phyloP scores from a whole-genome alignment of 2,113 vertebrate species.

The Rhinolophus ferrumequinum region DNA sequence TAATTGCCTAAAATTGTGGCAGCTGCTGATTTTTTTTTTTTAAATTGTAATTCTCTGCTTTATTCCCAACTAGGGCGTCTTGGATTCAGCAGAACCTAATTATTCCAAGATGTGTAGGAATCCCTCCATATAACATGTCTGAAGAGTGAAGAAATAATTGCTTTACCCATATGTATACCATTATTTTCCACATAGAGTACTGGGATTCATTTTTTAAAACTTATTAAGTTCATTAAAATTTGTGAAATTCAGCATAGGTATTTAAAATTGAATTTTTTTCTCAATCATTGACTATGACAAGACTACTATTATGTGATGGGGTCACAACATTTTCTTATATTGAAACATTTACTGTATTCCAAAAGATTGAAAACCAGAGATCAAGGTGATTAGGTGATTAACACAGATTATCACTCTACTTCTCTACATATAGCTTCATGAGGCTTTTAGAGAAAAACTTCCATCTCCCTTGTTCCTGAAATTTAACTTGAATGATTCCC shows the following conservation, averaged over 20 bases:
- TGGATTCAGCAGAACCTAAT: not conserved
- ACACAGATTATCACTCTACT: not conserved
- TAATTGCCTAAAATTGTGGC: not conserved
- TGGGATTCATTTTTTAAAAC: not conserved
- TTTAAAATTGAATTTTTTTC: constrained; percentile 5
- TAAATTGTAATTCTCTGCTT: not conserved
- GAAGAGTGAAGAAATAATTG: not conserved
- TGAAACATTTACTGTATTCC: not conserved
- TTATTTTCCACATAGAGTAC: not conserved
- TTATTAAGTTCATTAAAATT: not conserved
- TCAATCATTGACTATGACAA: not conserved
- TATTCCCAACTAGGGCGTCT: not conserved
- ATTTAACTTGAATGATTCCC: not conserved
- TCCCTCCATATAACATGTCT: not conserved
- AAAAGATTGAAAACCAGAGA: not conserved
- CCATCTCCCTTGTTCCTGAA: not conserved
- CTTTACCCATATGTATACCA: not conserved
- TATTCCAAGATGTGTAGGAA: not conserved
- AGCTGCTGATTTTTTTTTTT: not conserved
- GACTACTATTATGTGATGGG: not conserved
- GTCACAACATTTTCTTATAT: not conserved
- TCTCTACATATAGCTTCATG: not conserved
- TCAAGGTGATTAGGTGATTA: not conserved
- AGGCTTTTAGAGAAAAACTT: not conserved
- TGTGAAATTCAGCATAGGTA: not conserved